These are phyloP conservation scores for Geococcyx californianus DNA, from an alignment of 2,113 vertebrate genomes.

Conservation along the genomic window DNA sequence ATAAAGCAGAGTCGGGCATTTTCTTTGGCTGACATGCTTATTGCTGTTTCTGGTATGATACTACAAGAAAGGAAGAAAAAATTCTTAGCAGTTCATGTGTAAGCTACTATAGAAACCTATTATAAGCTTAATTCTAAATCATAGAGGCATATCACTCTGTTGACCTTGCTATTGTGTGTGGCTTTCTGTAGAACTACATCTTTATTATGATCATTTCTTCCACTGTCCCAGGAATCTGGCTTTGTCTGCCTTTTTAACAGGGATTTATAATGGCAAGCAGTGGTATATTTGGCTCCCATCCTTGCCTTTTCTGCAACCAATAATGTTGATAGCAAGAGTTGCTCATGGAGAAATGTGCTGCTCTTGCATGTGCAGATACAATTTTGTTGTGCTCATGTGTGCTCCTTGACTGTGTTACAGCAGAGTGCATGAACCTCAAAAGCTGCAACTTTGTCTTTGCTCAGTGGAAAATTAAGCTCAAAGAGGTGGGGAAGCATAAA, in stretches of 20 bases:
- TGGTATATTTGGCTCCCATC: not conserved
- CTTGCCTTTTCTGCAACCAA: not conserved
- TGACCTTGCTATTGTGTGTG: not conserved
- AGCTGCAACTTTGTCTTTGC: not conserved
- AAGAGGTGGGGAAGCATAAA: not conserved
- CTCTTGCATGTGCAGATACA: not conserved
- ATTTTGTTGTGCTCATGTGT: not conserved
- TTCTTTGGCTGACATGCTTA: not conserved
- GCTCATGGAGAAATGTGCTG: not conserved
- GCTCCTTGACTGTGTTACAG: not conserved
- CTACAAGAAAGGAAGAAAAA: not conserved
- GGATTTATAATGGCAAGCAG: not conserved
- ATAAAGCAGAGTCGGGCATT: not conserved
- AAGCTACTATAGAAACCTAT: not conserved
- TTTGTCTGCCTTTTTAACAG: not conserved
- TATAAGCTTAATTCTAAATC: constrained; percentile 5
- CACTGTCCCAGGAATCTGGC: not conserved
- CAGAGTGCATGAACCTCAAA: not conserved
- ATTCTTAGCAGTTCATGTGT: not conserved
- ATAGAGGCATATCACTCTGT: not conserved
- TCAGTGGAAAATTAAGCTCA: not conserved
- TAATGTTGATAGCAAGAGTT: not conserved
- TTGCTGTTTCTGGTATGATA: not conserved
- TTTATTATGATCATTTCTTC: not conserved
- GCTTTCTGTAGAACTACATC: not conserved